Evolutionary conservation across 2,888 invertebrate species (phyloP), one percentile per base, ranked within the genome.

Genomic region (Ptilodon capucinus): DNA sequence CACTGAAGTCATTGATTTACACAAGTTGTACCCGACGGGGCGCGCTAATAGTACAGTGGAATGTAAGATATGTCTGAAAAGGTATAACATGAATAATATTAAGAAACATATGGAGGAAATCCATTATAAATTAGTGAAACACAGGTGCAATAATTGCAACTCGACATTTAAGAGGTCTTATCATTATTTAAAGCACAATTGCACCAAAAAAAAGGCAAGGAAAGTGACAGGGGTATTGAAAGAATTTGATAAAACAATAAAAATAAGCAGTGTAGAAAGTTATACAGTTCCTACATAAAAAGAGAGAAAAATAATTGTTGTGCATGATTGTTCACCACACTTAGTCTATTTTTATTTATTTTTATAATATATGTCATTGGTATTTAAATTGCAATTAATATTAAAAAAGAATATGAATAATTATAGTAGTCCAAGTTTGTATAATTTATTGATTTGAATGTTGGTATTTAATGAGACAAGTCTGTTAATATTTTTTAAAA

Each of bases 141-240:
- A 63, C n/a, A 46, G 35, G 13, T 69, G 69, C 18, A 65, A 63
- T 16, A 67, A 63, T 38, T 69, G 69, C 35, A 54, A 59, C 30
- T 48, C 49, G 39, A 46, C 42, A 0, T 69, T 66, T 32, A 69
- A 67, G 13, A 44, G 65, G 5, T 51, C 58, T 0, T 63, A 65
- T 47, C 39, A 54, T 7, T 69, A 45, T 48, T 21, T 67, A 5
- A 55, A 56, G 16, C 69, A 64, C 25, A 32, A 28, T 2, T 54
- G 54, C 19, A 7, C 21, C 9, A 44, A 42, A 13, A 30, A 44
- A 40, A 41, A 43, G 23, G 23, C 11, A 7, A 4, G 35, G 17
- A 35, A 35, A 35, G 16, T 17, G 8, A 35, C 14, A 32, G 32
- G 35, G 1, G 35, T 17, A 2, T 2, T 35, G 1, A 17, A 18